Evolutionary conservation across 2,797 vertebrate species (phyloP).

Genomic region (Geotrypetes seraphini): DNA sequence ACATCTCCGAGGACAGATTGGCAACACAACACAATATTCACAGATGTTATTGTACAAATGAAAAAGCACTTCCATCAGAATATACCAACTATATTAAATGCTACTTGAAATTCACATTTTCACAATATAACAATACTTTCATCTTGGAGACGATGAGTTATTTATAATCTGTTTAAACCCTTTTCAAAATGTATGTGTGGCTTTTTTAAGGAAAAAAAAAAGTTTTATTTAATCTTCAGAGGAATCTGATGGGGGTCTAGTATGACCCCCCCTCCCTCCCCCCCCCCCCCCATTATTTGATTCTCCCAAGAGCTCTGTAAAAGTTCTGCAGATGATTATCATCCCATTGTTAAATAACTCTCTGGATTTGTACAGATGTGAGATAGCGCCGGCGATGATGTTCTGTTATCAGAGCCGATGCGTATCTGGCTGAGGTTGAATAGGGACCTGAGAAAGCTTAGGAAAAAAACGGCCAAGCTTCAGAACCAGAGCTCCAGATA

Average conservation of each 20-base stretch:
- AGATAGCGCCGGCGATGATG: not conserved
- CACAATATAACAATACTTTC: too few species aligned
- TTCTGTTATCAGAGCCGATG: not conserved
- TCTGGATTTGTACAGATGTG: constrained; percentile 12
- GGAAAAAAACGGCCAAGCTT: constrained; percentile 15
- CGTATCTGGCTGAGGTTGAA: constrained; percentile 3
- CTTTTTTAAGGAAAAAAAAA: not conserved
- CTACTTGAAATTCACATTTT: too few species aligned
- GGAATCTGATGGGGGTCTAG: not conserved
- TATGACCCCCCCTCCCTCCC: too few species aligned
- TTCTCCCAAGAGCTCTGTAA: not conserved
- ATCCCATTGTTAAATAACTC: not conserved
- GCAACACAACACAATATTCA: too few species aligned
- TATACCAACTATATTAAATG: too few species aligned
- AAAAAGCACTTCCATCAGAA: too few species aligned
- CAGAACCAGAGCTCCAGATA: constrained; percentile 22
- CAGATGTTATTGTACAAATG: too few species aligned
- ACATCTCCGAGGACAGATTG: too few species aligned
- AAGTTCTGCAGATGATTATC: accelerated
- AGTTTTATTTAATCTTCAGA: not conserved
- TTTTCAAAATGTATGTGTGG: too few species aligned
- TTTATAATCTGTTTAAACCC: too few species aligned
- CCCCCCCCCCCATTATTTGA: too few species aligned
- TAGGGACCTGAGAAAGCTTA: constrained; percentile 3
- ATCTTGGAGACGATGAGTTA: too few species aligned